Base-by-base conservation (phyloP, 2,888 invertebrate genomes). In the Taenaris catops region DNA sequence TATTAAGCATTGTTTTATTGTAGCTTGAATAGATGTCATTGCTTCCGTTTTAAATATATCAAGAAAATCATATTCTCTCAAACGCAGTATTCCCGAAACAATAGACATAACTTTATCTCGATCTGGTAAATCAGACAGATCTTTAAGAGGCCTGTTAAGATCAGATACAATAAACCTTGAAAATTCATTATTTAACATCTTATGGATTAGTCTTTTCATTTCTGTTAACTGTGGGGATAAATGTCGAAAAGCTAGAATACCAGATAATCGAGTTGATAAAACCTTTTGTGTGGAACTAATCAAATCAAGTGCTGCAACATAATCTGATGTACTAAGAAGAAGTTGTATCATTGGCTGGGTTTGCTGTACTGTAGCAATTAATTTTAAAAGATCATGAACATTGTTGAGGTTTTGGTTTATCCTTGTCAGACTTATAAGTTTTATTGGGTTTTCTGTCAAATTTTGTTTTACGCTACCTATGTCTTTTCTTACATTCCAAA, bases 311-410 rank as follows among this genome's bases (percentile, higher is more conserved):
- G 99, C 99, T 20, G 96, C 98, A 18, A 98, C 97, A 88, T 97
- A 99, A 76, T 99, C 99, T 44, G 96, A 96, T 4, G 96, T 96
- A 43, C 97, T 96, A 24, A 99, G 87, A 27, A 99, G 86, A 34
- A 97, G 88, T 70, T 99, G 99, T 58, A 99, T 94, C 75, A 97
- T 98, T 1, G 98, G 96, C 70, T 99, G 99, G 8, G 99, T 98
- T 86, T 99, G 98, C 70, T 98, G 94, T 4, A 99, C 97, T 2
- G 97, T 97, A 3, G 94, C 92, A 93, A 99, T 98, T 38, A 98
- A 79, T 63, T 96, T 96, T 25, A 98, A 78, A 55, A 94, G 91
- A 52, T 94, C 92, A 59, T 92, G 83, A 1, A 93, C 89, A 62
- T 89, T 79, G 27, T 88, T 78, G 38, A 92, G 87, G 66, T 94